Evolutionary conservation across 2,888 invertebrate genomes (phyloP).

Genomic region (Drosophila barbarae): DNA sequence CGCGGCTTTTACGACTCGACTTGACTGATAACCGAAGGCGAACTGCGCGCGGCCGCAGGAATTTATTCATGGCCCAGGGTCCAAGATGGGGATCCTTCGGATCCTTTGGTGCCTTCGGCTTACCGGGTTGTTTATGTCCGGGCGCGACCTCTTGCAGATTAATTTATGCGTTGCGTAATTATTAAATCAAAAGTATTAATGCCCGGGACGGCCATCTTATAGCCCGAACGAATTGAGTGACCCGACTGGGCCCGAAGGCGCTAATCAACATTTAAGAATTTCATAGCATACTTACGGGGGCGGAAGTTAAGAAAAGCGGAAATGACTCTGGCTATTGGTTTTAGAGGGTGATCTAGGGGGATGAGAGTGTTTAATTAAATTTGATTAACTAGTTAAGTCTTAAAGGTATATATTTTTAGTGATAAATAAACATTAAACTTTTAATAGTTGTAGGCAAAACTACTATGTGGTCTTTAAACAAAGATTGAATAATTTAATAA

Average conservation of each 20-base stretch:
- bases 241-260: constrained; percentile 12
- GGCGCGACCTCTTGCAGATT: constrained; percentile 44
- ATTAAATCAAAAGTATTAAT: constrained; percentile 58
- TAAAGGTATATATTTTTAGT: not conserved
- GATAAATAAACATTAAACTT: not conserved
- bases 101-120: constrained; percentile 43
- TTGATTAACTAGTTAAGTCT: not conserved
- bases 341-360: not conserved
- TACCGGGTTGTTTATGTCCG: constrained; percentile 55
- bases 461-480: no score
- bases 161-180: constrained; percentile 61
- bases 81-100: constrained; percentile 12
- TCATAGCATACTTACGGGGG: constrained; percentile 15
- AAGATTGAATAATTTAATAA: no score
- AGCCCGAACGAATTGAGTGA: constrained; percentile 9
- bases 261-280: constrained; percentile 36
- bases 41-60: constrained; percentile 45
- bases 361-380: not conserved
- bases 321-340: not conserved
- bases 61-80: constrained; percentile 61
- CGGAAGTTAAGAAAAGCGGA: not conserved
- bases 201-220: constrained; percentile 25
- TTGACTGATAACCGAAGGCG: constrained; percentile 70
- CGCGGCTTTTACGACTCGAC: constrained; percentile 53
- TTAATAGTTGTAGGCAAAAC: not conserved